phyloP scores from a whole-genome alignment of 2,113 vertebrate species.

The Oplegnathus fasciatus region DNA sequence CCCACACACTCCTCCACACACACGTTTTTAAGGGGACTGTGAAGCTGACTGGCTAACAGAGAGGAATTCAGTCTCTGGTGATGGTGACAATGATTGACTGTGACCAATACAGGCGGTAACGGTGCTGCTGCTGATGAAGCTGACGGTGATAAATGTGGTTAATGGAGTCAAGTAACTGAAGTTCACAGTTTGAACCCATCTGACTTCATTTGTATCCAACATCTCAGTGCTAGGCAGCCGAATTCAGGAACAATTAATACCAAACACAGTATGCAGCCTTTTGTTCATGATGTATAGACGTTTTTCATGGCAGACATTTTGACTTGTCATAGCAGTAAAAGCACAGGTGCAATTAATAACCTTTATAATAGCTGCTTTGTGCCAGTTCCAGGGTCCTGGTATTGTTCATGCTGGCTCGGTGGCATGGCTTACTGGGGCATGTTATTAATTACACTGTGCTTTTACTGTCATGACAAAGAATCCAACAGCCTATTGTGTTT shows the following conservation, averaged over 20 bases:
- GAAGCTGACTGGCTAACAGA: background rate
- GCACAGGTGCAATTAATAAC: background rate
- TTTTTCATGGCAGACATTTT: slow-evolving; percentile 4
- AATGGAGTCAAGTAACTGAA: slow-evolving; percentile 43
- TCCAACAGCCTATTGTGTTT: too few relatives aligned
- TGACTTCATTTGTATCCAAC: slow-evolving; percentile 36
- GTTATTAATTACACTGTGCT: background rate
- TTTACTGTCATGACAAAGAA: background rate
- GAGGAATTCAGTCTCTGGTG: background rate
- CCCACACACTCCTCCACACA: background rate
- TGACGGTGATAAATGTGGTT: slow-evolving; percentile 1
- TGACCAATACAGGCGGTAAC: slow-evolving; percentile 6
- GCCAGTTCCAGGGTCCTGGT: too few relatives aligned
- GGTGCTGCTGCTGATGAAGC: background rate
- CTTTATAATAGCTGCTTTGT: background rate
- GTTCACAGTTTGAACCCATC: slow-evolving; percentile 47
- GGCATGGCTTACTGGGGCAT: background rate
- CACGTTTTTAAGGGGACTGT: background rate
- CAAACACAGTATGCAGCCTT: slow-evolving; percentile 9
- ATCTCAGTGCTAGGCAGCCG: slow-evolving; percentile 4
- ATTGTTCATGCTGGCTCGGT: too few relatives aligned
- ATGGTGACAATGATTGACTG: slow-evolving; percentile 39
- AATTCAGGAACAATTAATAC: slow-evolving; percentile 24
- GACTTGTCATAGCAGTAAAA: background rate
- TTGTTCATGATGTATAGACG: background rate